Evolutionary conservation across 2,113 vertebrate genomes (phyloP).

Genomic region (Tretioscincus oriximinensis): DNA sequence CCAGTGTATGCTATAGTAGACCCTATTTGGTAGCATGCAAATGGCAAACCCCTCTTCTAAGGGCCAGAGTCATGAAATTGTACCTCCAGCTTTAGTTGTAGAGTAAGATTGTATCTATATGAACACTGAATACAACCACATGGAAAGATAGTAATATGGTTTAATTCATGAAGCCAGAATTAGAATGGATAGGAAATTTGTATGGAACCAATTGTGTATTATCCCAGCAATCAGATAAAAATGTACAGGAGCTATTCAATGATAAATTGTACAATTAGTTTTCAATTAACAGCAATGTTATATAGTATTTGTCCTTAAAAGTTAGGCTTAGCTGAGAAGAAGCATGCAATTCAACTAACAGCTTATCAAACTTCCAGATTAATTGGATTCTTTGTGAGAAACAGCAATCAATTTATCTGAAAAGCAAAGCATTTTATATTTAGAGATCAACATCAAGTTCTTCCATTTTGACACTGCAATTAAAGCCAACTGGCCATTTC

Average conservation of each 20-base stretch:
- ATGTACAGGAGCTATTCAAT: slow-evolving; percentile 2
- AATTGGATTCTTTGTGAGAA: slow-evolving; percentile 30
- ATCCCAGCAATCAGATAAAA: slow-evolving; percentile 9
- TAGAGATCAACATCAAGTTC: not conserved
- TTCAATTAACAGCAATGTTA: slow-evolving; percentile 43
- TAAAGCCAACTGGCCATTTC: slow-evolving; percentile 10
- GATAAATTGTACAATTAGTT: slow-evolving; percentile 48
- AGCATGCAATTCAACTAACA: slow-evolving; percentile 33
- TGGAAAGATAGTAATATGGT: not conserved
- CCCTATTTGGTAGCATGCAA: too few relatives aligned
- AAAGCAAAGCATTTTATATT: not conserved
- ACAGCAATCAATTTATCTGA: not conserved
- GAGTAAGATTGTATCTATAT: slow-evolving; percentile 1
- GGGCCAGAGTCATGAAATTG: not conserved
- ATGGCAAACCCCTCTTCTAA: too few relatives aligned
- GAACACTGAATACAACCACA: not conserved
- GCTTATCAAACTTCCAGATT: slow-evolving; percentile 24
- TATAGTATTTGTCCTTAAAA: slow-evolving; percentile 36
- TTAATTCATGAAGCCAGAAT: not conserved
- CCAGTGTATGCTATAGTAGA: too few relatives aligned
- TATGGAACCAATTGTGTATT: not conserved
- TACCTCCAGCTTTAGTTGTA: not conserved
- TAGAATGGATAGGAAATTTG: not conserved
- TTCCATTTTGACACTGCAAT: not conserved
- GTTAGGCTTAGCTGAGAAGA: slow-evolving; percentile 37